Percentiles rank a stretch among this genome's conserved stretches.
phyloP scores from a whole-genome alignment of 2,888 invertebrate species.

The Chaitophorus viminalis region DNA sequence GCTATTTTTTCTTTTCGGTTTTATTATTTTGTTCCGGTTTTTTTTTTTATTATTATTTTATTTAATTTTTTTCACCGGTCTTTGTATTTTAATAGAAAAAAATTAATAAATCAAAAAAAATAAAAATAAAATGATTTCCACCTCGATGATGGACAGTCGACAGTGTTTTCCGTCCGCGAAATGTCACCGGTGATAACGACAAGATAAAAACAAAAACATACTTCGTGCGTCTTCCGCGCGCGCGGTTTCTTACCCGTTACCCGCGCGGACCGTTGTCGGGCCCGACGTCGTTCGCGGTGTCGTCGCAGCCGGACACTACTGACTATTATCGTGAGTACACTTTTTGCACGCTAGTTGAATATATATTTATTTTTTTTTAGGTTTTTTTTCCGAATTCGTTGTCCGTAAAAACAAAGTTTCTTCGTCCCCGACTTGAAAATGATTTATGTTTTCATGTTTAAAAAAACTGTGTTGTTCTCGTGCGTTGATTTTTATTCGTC shows the following conservation, averaged over 20 bases:
- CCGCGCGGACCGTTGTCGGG: slow-evolving; percentile 3
- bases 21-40: slow-evolving; percentile 6
- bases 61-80: background rate
- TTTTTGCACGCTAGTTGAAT: background rate
- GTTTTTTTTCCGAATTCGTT: background rate
- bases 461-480: background rate
- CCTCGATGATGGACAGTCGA: background rate
- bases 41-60: background rate
- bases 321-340: slow-evolving; percentile 30
- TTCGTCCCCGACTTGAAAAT: background rate
- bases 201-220: background rate
- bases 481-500: background rate
- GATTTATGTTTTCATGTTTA: background rate
- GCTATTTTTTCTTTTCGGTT: background rate
- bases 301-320: slow-evolving; percentile 35
- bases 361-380: background rate
- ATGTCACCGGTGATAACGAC: slow-evolving; percentile 20
- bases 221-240: slow-evolving; percentile 11
- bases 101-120: background rate
- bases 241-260: background rate
- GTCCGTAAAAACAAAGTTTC: background rate
- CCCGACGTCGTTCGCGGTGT: slow-evolving; percentile 26
- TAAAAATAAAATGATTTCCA: background rate
- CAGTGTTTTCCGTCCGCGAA: slow-evolving; percentile 29
- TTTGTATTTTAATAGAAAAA: slow-evolving; percentile 2